Base-by-base conservation (phyloP, 2,113 vertebrate genomes). In the Dromas ardeola region DNA sequence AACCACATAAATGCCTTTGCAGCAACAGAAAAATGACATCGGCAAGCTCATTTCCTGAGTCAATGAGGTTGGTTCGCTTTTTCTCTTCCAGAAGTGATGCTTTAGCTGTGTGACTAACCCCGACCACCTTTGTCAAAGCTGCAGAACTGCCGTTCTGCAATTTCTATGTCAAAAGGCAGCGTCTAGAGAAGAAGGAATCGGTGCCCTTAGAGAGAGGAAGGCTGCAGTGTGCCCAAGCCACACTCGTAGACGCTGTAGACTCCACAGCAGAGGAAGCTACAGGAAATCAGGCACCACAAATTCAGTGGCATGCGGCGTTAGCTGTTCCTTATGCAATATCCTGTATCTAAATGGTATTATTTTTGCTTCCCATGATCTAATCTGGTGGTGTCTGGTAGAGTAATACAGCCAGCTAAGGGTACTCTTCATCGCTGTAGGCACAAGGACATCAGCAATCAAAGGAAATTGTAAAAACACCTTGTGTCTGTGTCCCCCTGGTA, bases 271-370 rank as follows among this genome's bases (percentile, higher is more conserved):
- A 85, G 81, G 84, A 91, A 91, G 81, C 87, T 72, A 29, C 84
- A 91, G 95, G 95, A 96, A 95, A 87, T 76, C 81, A 77, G 74
- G 81, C 78, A 62, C 85, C 53, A 70, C 90, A 93, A 91, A 93
- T 90, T 90, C 49, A 72, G 90, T 91, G 66, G 71, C 19, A 0
- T 8, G 26, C 70, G 72, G 74, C 82, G 43, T 95, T 91, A 89
- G 69, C 78, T 61, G 58, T 36, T 91, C 70, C 53, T 94, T 90
- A 80, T 93, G 94, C 81, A 96, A 94, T 91, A 91, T 91, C 93
- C 94, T 95, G 78, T 82, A 82, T 72, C 61, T 95, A 76, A 95
- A 89, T 63, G 43, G 77, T 89, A 85, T 95, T 94, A 81, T 67
- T 95, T 95, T 88, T 92, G 69, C 81, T 89, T 91, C 49, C 36